Conservation (phyloP, 2,888 invertebrate species). For the Himalopsyche kuldschensis region DNA sequence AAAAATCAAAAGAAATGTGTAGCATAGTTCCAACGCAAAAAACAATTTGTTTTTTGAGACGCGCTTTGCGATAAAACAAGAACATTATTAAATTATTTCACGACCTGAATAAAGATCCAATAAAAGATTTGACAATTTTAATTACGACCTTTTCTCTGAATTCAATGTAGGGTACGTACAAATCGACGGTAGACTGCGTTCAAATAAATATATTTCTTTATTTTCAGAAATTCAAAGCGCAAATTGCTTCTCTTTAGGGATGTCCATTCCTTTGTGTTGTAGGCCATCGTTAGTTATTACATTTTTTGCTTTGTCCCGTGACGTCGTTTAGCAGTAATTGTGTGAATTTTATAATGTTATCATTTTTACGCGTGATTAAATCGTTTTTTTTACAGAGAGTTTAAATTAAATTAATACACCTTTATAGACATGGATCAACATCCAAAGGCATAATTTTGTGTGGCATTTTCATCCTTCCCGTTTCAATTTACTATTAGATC, state of each 20-base stretch:
- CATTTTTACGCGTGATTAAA: not conserved
- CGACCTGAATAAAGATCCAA: not conserved
- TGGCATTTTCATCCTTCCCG: no score
- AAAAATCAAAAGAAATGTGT: no score
- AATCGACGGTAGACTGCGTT: not conserved
- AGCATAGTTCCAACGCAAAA: no score
- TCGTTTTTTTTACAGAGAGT: not conserved
- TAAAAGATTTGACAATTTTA: constrained; percentile 17
- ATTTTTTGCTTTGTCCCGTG: not conserved
- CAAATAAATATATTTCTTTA: constrained; percentile 1
- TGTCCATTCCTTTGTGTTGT: not conserved
- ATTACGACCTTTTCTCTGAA: constrained; percentile 1
- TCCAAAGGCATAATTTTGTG: no score
- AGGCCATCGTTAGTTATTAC: not conserved
- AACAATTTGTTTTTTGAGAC: no score
- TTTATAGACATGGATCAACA: no score
- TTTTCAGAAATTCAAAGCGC: constrained; percentile 15
- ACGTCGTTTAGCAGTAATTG: not conserved
- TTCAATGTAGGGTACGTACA: not conserved
- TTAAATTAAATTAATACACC: no score
- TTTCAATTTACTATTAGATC: no score
- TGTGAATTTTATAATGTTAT: not conserved
- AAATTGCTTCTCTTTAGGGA: not conserved
- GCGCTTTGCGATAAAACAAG: not conserved
- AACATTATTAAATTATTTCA: not conserved